Evolutionary conservation across 2,113 vertebrate species (phyloP), one percentile per base, ranked within the genome.

Genomic region (Pungitius pungitius): DNA sequence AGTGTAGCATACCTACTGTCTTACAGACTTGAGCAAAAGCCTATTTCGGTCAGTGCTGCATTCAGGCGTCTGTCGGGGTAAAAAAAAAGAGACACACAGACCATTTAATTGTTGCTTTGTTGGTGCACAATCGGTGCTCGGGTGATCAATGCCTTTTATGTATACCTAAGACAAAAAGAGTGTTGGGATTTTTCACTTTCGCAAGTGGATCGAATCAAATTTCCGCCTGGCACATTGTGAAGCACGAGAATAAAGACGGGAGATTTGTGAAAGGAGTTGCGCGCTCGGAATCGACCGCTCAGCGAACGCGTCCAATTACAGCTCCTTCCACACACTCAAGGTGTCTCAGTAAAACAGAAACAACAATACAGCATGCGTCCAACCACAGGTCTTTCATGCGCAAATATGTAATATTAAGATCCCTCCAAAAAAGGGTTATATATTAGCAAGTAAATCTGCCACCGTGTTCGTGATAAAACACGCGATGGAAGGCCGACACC

Each of bases 1-100:
- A 63, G 56, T 75, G 80, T 18, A 62, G 74, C 68, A 81, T 71
- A 74, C 83, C 77, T 82, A 77, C 60, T 62, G 63, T 55, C 27
- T 61, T 82, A 77, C 60, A 66, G 63, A 59, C 27, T 61, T 52
- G 59, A 81, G 42, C 74, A 68, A 80, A 73, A 70, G 69, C 73
- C 47, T 60, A 42, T 66, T 79, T 76, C 68, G 81, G 67, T 69
- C 52, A 60, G 40, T 13, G 42, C 26, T 12, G 40, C 17, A 69
- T 63, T 73, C 57, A 73, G 27, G 54, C 39, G 3, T 67, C 66
- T 82, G 58, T 72, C 63, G 24, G n/a, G 4, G 39, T n/a, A n/a
- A 56, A 59, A 17, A 73, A 60, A 77, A 70, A 78, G 73, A 61
- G 39, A 65, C 3, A 57, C 54, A 73, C 63, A 65, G 65, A 47